A percentile compares a stretch with the other conserved stretches of the same genome.
Conservation (phyloP, 2,888 invertebrate genomes). For the Orthosia gracilis region DNA sequence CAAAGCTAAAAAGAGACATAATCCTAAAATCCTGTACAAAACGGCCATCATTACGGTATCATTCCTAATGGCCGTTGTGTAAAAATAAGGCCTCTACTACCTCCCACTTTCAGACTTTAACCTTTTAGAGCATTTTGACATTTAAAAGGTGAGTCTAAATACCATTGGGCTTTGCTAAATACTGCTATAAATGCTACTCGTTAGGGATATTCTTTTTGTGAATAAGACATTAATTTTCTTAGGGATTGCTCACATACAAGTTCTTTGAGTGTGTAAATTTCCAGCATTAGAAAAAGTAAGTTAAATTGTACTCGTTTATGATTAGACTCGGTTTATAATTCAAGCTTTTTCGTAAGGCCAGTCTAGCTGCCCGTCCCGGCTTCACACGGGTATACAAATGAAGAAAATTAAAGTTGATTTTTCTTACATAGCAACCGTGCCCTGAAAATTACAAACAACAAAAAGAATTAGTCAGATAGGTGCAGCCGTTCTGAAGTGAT, state of each 20-base stretch:
- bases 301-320: no score
- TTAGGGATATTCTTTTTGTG: slow-evolving; percentile 32
- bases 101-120: slow-evolving; percentile 26
- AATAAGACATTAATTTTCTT: slow-evolving; percentile 33
- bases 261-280: no score
- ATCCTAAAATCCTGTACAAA: slow-evolving; percentile 37
- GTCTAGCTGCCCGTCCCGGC: no score
- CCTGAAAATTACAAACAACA: no score
- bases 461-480: no score
- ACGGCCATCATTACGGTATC: slow-evolving; percentile 47
- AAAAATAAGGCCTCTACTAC: slow-evolving; percentile 39
- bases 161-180: slow-evolving; percentile 23
- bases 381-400: no score
- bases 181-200: slow-evolving; percentile 19
- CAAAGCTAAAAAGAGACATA: slow-evolving; percentile 39
- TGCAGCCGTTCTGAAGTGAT: no score
- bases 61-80: slow-evolving; percentile 18
- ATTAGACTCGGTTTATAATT: no score
- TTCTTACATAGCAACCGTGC: no score
- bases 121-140: slow-evolving; percentile 51
- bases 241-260: not conserved
- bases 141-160: slow-evolving; percentile 49
- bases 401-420: no score
- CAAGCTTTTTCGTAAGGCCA: no score
- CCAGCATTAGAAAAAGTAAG: no score